Conservation (phyloP, 1,140 invertebrate species). For the Platorchestia sp. region DNA sequence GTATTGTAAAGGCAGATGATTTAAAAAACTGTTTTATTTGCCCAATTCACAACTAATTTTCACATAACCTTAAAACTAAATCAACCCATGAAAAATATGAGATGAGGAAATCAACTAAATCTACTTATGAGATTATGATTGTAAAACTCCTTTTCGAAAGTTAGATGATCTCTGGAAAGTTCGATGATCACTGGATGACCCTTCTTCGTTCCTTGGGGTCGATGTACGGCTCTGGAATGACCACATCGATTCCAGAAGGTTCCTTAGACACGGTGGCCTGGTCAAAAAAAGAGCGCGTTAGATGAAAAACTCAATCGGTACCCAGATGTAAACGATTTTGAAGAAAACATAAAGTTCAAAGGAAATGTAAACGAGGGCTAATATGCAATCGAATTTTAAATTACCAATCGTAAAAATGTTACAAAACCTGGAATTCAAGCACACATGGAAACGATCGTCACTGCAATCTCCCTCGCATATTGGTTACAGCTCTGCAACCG, state of each 20-base stretch:
- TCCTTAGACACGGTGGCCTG: constrained; percentile 63
- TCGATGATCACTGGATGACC: not conserved
- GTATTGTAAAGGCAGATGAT: not conserved
- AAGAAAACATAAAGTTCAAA: too few species aligned
- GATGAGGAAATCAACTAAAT: not conserved
- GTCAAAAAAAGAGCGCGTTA: not conserved
- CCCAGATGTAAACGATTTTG: not conserved
- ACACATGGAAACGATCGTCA: too few species aligned
- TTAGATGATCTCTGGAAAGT: not conserved
- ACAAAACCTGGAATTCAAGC: too few species aligned
- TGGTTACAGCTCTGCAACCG: too few species aligned
- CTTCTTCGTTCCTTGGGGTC: not conserved
- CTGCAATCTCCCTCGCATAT: too few species aligned
- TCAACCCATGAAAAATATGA: not conserved
- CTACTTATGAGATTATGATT: constrained; percentile 7
- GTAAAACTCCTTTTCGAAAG: not conserved
- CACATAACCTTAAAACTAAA: not conserved
- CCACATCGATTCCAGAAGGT: constrained; percentile 65
- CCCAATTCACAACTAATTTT: not conserved
- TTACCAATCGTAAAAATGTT: too few species aligned
- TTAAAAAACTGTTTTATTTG: not conserved
- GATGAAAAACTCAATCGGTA: not conserved
- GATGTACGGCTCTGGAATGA: constrained; percentile 58
- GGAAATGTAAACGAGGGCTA: too few species aligned
- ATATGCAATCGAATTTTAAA: too few species aligned